phyloP scores from a whole-genome alignment of 64 coral and sea anemone species.

The Astreopora myriophthalma region DNA sequence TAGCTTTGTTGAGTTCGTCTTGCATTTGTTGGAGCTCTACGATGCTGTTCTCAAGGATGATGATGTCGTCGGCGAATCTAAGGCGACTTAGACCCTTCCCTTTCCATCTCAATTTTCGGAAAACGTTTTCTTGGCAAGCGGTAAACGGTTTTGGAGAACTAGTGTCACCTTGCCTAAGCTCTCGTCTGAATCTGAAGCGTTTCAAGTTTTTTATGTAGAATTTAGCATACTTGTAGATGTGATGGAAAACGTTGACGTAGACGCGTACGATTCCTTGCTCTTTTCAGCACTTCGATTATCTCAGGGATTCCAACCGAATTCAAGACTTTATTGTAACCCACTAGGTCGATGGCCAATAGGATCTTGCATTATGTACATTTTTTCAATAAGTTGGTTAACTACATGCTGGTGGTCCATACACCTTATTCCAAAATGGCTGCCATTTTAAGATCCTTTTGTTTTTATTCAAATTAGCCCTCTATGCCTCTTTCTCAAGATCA shows the following conservation, averaged over 20 bases:
- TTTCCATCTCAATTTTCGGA: background rate
- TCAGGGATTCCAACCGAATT: background rate
- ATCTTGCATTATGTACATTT: background rate
- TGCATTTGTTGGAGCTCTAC: background rate
- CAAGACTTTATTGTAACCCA: background rate
- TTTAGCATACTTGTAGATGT: constrained; percentile 11
- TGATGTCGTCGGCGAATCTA: background rate
- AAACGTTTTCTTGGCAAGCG: background rate
- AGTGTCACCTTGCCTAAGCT: background rate
- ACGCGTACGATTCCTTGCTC: background rate
- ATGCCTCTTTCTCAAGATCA: too few species aligned
- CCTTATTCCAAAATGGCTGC: too few species aligned
- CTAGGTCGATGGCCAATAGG: background rate
- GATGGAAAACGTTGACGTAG: background rate
- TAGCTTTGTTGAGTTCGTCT: background rate
- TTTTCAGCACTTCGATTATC: background rate
- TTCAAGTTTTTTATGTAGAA: background rate
- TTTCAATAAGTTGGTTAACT: background rate
- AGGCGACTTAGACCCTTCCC: background rate
- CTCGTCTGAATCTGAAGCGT: background rate
- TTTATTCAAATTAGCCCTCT: too few species aligned
- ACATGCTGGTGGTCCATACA: background rate
- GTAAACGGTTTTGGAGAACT: background rate
- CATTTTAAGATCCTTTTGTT: too few species aligned
- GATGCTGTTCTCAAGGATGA: background rate